Evolutionary conservation across 2,113 vertebrate species (phyloP).

Genomic region (Phycodurus eques): DNA sequence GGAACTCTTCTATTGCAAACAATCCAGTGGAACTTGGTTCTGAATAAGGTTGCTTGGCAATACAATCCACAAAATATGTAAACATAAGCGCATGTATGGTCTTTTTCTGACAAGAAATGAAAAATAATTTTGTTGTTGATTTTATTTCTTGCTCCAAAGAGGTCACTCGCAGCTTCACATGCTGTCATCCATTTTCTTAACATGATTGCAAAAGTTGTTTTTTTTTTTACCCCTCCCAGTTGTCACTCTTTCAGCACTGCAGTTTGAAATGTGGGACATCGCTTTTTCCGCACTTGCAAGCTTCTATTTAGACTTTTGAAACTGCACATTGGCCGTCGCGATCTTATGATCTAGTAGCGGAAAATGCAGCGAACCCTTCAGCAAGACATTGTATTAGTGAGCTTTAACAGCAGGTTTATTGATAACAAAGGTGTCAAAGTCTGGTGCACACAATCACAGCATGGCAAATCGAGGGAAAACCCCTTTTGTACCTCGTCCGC

Average conservation of each 20-base stretch:
- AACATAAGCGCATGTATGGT: background rate
- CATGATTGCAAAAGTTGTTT: background rate
- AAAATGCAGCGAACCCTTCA: background rate
- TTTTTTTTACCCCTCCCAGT: background rate
- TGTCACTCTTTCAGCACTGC: background rate
- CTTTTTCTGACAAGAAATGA: background rate
- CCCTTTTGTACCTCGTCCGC: background rate
- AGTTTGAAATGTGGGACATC: background rate
- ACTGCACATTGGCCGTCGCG: background rate
- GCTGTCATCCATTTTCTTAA: background rate
- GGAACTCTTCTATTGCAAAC: too few relatives aligned
- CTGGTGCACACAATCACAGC: constrained; percentile 6
- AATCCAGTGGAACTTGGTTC: background rate
- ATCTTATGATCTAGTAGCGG: background rate
- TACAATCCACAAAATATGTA: background rate
- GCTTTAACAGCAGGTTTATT: constrained; percentile 5
- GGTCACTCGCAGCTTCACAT: constrained; percentile 55
- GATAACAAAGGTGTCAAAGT: background rate
- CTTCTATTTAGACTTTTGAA: background rate
- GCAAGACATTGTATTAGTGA: background rate
- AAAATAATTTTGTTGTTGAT: constrained; percentile 31
- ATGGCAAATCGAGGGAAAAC: background rate
- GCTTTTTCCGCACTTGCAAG: background rate
- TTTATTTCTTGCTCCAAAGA: constrained; percentile 68
- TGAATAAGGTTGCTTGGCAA: background rate